Evolutionary conservation across 2,113 vertebrate genomes (phyloP).

Genomic region (Percopsis transmontana): DNA sequence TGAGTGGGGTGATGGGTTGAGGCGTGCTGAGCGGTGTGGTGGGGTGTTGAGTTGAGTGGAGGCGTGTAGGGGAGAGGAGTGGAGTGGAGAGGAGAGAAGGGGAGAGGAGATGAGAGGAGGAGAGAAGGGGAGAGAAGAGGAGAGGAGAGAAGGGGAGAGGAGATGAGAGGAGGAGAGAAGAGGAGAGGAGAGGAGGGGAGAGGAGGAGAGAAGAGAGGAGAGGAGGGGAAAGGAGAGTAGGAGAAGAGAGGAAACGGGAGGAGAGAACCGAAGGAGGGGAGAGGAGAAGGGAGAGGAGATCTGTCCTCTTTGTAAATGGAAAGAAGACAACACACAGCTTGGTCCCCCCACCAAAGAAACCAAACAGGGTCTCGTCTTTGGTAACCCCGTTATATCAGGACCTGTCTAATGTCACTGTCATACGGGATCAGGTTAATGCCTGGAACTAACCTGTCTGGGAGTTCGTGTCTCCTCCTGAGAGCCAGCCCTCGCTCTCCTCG

Average conservation of each 20-base stretch:
- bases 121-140: slow-evolving; percentile 1
- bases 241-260: slow-evolving; percentile 9
- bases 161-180: slow-evolving; percentile 9
- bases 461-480: slow-evolving; percentile 59
- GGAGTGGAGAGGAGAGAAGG: not conserved
- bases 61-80: not conserved
- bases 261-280: not conserved
- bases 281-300: slow-evolving; percentile 1
- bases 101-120: slow-evolving; percentile 11
- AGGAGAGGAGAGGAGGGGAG: not conserved
- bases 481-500: slow-evolving; percentile 66
- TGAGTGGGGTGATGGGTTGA: not conserved
- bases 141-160: slow-evolving; percentile 16
- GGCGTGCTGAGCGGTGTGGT: slow-evolving; percentile 7
- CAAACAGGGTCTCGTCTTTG: slow-evolving; percentile 22
- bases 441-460: slow-evolving; percentile 72
- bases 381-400: slow-evolving; percentile 32
- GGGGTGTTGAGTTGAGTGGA: slow-evolving; percentile 24
- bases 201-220: not conserved
- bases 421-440: slow-evolving; percentile 42
- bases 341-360: slow-evolving; percentile 48
- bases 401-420: slow-evolving; percentile 57
- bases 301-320: slow-evolving; percentile 51
- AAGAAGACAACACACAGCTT: slow-evolving; percentile 54
- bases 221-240: not conserved